Base-by-base conservation (phyloP, 2,797 vertebrate genomes). In the Scolopax bukidnonensis region DNA sequence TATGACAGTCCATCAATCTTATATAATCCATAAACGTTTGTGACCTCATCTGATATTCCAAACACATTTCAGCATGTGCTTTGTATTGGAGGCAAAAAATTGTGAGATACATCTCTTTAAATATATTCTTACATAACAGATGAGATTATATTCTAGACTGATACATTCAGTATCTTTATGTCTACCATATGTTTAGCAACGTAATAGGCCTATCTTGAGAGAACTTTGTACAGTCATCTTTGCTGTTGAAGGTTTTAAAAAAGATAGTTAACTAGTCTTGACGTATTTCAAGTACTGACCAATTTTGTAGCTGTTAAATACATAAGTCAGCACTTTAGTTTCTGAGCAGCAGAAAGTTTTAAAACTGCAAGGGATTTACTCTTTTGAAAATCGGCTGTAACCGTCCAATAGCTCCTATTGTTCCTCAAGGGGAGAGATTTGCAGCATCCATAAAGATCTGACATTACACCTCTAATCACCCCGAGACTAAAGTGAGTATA, bases 371-470 rank as follows among this genome's bases (percentile, higher is more conserved):
- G 73, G 84, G 81, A 87, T 88, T 96, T 91, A 73, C 74, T 43
- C 20, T 84, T 95, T 84, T 88, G 63, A 94, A 97, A 97, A 97
- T 96, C 94, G 96, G 82, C 81, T 91, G 67, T 75, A 96, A 90
- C 84, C 97, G 97, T 50, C 91, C 89, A 83, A 17, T 88, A 45
- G 33, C 61, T 93, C 56, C 65, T 50, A 9, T 54, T 92, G 36
- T 84, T 74, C 93, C 95, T 81, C 83, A 94, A 93, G 76, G 47
- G 53, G 89, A 88, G 70, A 78, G 81, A 95, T 61, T 59, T 85
- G 74, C 36, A 92, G 75, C 95, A 93, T 65, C 45, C 61, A 40
- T 79, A 50, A 91, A 71, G 60, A 93, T 89, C 54, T 36, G 32
- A 30, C 28, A 50, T 2, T 27, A 20, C 32, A 25, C n/a, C 33